phyloP scores from a whole-genome alignment of 2,888 invertebrate species.

The Penaeus monodon region DNA sequence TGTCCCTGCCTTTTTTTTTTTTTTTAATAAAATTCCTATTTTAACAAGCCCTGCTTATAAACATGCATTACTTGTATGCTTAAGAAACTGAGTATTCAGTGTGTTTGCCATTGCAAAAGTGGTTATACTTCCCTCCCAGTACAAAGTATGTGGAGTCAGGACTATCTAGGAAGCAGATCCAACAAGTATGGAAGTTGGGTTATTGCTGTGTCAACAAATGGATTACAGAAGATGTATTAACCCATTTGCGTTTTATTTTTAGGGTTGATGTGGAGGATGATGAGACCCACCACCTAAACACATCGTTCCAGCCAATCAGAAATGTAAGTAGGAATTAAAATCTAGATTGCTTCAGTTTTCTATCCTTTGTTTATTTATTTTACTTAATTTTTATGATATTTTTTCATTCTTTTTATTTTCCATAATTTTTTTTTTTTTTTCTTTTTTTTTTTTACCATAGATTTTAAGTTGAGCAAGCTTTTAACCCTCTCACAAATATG shows the following conservation, averaged over 20 bases:
- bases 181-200: too few relatives aligned
- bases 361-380: neutral
- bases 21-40: too few relatives aligned
- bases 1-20: too few relatives aligned
- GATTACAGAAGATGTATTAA: neutral
- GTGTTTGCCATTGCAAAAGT: too few relatives aligned
- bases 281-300: conserved; percentile 76
- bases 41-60: too few relatives aligned
- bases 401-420: neutral
- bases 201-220: too few relatives aligned
- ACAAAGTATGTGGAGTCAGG: too few relatives aligned
- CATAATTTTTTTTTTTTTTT: neutral
- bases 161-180: too few relatives aligned
- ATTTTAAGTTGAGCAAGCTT: neutral
- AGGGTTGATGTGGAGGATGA: conserved; percentile 91
- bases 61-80: too few relatives aligned
- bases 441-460: neutral
- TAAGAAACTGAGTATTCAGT: too few relatives aligned
- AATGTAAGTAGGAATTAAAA: conserved; percentile 56
- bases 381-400: neutral
- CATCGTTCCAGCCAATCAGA: conserved; percentile 64
- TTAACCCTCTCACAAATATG: neutral
- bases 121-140: too few relatives aligned
- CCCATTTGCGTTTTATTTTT: conserved; percentile 67
- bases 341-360: neutral